Conservation (phyloP, 2,888 invertebrate species). For the Icerya purchasi region DNA sequence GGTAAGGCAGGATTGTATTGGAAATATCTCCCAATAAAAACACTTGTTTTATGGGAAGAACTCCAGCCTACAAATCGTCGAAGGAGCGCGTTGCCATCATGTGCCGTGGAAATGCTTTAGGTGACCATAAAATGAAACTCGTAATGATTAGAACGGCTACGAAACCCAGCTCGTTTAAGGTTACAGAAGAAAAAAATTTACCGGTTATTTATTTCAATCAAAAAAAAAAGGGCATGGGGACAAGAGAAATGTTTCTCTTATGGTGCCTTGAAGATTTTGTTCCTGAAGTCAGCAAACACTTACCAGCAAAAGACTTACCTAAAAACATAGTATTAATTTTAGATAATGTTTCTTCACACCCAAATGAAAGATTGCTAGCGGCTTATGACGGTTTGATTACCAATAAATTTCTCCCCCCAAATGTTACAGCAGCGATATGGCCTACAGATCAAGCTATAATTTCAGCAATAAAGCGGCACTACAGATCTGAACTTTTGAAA, state of each 20-base stretch:
- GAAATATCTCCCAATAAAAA: not conserved
- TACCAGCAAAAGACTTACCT: no score
- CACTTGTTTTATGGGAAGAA: not conserved
- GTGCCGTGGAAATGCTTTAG: not conserved
- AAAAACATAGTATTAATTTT: no score
- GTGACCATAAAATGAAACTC: not conserved
- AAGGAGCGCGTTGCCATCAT: not conserved
- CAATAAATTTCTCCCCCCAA: no score
- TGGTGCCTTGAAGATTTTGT: not conserved
- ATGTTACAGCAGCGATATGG: no score
- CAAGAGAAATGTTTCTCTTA: not conserved
- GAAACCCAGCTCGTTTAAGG: no score
- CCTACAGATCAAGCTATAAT: no score
- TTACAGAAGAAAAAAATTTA: not conserved
- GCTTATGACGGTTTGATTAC: no score
- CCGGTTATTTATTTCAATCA: not conserved
- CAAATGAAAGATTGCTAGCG: no score
- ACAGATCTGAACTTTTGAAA: no score
- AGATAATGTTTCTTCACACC: no score
- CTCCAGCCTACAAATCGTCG: not conserved
- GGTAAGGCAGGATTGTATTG: not conserved
- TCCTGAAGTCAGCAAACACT: slow-evolving; percentile 2
- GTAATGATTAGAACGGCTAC: not conserved
- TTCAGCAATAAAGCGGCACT: no score
- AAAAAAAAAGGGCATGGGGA: not conserved